phyloP scores from a whole-genome alignment of 53 echinoderm and acorn worm genomes.

The Echinometra lucunter region DNA sequence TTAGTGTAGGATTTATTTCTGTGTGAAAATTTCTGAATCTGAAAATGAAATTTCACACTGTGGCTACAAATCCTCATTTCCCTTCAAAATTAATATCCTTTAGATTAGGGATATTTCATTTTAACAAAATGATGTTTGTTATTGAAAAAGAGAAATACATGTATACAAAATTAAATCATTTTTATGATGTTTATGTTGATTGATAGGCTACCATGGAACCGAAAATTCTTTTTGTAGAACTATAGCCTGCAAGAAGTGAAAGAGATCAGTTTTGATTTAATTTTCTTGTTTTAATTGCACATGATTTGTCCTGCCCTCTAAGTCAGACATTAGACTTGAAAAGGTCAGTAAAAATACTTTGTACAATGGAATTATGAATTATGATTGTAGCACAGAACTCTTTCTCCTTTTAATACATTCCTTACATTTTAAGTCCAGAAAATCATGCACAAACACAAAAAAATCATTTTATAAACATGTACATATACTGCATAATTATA shows the following conservation, averaged over 20 bases:
- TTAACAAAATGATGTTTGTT: too few species aligned
- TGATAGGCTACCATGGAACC: background rate
- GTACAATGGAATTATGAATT: too few species aligned
- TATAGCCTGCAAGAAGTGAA: background rate
- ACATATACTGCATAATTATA: too few species aligned
- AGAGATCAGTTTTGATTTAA: background rate
- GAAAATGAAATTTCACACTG: background rate
- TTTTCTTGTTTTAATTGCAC: background rate
- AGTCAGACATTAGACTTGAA: too few species aligned
- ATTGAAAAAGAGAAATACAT: too few species aligned
- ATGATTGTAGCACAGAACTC: background rate
- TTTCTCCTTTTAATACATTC: background rate
- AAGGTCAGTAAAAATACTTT: background rate
- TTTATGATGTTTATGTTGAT: background rate
- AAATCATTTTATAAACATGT: background rate
- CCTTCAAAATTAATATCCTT: too few species aligned
- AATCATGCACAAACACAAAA: background rate
- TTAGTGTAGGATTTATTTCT: background rate
- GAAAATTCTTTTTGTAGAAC: background rate
- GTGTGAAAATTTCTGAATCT: background rate
- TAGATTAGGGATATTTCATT: too few species aligned
- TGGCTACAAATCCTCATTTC: too few species aligned
- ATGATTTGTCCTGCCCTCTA: background rate
- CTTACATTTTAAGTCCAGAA: background rate
- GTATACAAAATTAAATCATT: too few species aligned